phyloP scores from a whole-genome alignment of 2,888 invertebrate genomes.

The Heliconius ismenius region DNA sequence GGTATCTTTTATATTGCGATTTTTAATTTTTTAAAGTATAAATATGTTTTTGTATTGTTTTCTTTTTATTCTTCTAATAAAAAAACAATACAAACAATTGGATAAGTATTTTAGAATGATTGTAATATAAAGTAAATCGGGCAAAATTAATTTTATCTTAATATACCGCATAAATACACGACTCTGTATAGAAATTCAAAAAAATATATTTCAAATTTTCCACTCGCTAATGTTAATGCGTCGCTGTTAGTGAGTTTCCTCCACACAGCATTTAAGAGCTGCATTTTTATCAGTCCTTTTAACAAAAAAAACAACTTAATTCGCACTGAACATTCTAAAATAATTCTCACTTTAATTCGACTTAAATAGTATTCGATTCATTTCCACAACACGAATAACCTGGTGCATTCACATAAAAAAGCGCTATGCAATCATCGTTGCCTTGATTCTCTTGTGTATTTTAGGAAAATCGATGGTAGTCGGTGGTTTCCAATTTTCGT shows the following conservation, averaged over 20 bases:
- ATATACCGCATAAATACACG: conserved; percentile 62
- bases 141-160: neutral
- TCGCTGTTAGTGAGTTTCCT: conserved; percentile 59
- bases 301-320: neutral
- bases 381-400: conserved; percentile 19
- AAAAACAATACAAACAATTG: too few species aligned
- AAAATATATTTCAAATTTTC: conserved; percentile 61
- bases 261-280: conserved; percentile 51
- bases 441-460: too few species aligned
- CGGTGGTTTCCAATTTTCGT: neutral
- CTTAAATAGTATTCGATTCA: conserved; percentile 31
- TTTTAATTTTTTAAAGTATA: neutral
- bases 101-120: neutral
- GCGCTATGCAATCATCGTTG: too few species aligned
- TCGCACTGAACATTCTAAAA: conserved; percentile 5
- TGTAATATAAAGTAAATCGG: neutral
- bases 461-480: too few species aligned
- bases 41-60: too few species aligned
- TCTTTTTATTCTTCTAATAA: too few species aligned
- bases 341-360: conserved; percentile 1
- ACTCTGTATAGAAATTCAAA: conserved; percentile 67
- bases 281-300: conserved; percentile 51
- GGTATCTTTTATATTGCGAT: too few species aligned
- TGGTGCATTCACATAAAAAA: neutral
- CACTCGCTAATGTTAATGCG: conserved; percentile 62